Evolutionary conservation across 1,140 invertebrate species (phyloP).

Genomic region (Camponotus vicinus): DNA sequence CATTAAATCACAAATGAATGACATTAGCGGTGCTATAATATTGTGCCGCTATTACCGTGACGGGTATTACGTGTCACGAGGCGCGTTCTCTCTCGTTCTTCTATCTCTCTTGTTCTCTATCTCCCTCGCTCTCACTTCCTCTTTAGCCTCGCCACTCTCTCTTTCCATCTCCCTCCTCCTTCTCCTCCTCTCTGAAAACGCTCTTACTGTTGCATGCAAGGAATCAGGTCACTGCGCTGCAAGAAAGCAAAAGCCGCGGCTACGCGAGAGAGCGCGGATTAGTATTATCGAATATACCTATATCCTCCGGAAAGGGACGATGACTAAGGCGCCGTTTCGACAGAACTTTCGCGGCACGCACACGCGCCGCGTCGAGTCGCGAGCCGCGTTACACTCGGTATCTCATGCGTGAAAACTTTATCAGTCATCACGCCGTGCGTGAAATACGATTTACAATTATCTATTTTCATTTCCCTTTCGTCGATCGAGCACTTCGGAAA

Average conservation of each 20-base stretch:
- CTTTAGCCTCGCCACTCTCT: constrained; percentile 44
- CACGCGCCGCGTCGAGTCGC: constrained; percentile 46
- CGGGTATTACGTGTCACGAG: constrained; percentile 85
- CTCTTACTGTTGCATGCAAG: constrained; percentile 84
- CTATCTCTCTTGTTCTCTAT: constrained; percentile 66
- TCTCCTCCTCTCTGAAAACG: constrained; percentile 80
- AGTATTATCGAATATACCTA: constrained; percentile 83
- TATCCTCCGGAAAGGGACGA: constrained; percentile 77
- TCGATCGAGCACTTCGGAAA: constrained; percentile 8
- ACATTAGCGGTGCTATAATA: constrained; percentile 86
- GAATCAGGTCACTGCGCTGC: constrained; percentile 86
- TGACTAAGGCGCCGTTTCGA: constrained; percentile 76
- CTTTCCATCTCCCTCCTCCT: constrained; percentile 76
- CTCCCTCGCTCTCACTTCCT: constrained; percentile 50
- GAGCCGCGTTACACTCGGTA: constrained; percentile 14
- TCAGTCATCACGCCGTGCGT: neutral
- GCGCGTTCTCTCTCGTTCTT: constrained; percentile 70
- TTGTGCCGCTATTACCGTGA: constrained; percentile 85
- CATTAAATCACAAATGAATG: constrained; percentile 86
- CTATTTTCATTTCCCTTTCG: constrained; percentile 40
- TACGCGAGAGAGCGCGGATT: constrained; percentile 81
- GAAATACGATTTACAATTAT: constrained; percentile 26
- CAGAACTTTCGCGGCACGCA: constrained; percentile 73
- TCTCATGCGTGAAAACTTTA: constrained; percentile 38
- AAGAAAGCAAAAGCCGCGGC: constrained; percentile 84